Evolutionary conservation across 2,888 invertebrate genomes (phyloP).

Genomic region (Ophion obscuratus): DNA sequence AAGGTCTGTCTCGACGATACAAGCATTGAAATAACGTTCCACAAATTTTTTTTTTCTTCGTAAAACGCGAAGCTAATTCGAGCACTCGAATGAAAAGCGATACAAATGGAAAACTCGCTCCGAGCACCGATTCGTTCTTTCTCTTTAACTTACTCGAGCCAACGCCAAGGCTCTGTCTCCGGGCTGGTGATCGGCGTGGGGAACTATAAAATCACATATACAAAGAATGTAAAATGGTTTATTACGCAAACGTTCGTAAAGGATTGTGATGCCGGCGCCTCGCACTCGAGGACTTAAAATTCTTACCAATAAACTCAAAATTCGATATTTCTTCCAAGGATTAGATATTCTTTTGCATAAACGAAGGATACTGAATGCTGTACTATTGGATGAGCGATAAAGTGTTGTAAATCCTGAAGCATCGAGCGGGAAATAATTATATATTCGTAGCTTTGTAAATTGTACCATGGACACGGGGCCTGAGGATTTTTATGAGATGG

Average conservation of each 20-base stretch:
- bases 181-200: conserved; percentile 95
- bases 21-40: conserved; percentile 26
- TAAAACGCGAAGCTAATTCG: conserved; percentile 45
- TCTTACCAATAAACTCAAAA: no score
- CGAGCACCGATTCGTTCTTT: conserved; percentile 59
- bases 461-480: no score
- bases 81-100: conserved; percentile 51
- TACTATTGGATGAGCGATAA: no score
- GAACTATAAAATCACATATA: conserved; percentile 88
- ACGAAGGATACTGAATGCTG: no score
- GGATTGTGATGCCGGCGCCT: not conserved
- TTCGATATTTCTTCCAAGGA: no score
- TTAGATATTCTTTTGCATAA: no score
- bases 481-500: no score
- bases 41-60: conserved; percentile 29
- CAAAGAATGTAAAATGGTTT: not conserved
- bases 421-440: no score
- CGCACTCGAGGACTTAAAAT: no score
- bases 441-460: no score
- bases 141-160: conserved; percentile 91
- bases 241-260: not conserved
- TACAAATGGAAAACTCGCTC: conserved; percentile 56
- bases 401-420: no score
- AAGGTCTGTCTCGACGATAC: not conserved
- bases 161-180: conserved; percentile 95